A percentile compares a stretch with the other conserved stretches of the same genome.
Evolutionary conservation across 37 sponge, comb jelly and placozoan species (phyloP).

Genomic region (Amphimedon queenslandica): DNA sequence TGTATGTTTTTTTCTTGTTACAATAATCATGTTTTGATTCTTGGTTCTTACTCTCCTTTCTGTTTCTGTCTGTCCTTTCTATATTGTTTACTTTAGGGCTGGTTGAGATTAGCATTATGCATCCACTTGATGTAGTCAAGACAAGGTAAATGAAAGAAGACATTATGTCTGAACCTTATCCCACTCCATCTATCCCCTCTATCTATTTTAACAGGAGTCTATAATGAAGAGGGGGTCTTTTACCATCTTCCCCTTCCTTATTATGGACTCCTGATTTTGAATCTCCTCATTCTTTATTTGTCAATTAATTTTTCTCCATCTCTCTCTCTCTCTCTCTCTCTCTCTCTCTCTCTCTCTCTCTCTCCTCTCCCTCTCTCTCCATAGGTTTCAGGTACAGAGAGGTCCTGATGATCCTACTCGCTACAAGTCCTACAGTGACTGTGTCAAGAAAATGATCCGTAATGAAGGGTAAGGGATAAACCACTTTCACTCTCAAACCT

Average conservation of each 20-base stretch:
- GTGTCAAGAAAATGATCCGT: constrained; percentile 25
- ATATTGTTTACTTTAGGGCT: not conserved
- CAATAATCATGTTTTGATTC: no score
- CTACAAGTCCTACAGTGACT: constrained; percentile 35
- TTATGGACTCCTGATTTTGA: no score
- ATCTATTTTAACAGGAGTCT: no score
- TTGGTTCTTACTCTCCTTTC: no score
- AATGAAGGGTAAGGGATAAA: constrained; percentile 30
- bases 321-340: no score
- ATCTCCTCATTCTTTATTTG: not conserved
- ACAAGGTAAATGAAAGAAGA: not conserved
- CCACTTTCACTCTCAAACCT: not conserved
- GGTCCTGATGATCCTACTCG: constrained; percentile 27
- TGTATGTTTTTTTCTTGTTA: no score
- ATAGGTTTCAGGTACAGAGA: constrained; percentile 34
- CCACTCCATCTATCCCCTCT: not conserved
- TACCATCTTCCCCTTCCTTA: no score
- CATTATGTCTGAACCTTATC: not conserved
- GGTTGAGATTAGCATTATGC: not conserved
- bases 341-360: no score
- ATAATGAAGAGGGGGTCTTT: no score
- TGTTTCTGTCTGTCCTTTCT: no score
- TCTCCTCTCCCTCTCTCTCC: no score
- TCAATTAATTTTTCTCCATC: not conserved
- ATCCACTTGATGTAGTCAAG: not conserved